Conservation (phyloP, 2,113 vertebrate genomes). For the Syngnathus typhle region DNA sequence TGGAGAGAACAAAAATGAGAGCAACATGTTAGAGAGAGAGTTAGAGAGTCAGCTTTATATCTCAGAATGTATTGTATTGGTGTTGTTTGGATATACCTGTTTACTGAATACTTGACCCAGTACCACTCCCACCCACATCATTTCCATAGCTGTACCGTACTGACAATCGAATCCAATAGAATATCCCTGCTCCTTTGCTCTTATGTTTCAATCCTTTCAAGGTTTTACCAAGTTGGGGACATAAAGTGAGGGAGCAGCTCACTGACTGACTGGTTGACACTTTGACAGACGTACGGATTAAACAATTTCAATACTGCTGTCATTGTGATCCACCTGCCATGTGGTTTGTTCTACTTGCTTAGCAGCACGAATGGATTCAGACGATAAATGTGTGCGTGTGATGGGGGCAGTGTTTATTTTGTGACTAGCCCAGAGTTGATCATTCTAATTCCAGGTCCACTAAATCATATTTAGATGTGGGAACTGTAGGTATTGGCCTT, state of each 20-base stretch:
- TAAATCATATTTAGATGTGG: not conserved
- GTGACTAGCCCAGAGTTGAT: not conserved
- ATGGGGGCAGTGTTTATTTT: not conserved
- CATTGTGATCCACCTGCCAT: not conserved
- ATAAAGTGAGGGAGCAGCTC: slow-evolving; percentile 19
- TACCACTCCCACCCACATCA: not conserved
- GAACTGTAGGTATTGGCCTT: not conserved
- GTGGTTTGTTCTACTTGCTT: slow-evolving; percentile 1
- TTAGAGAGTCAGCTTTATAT: no score
- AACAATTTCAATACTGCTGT: not conserved
- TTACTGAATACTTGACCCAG: slow-evolving; percentile 1
- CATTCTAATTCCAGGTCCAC: not conserved
- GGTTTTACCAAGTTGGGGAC: slow-evolving; percentile 15
- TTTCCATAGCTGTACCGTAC: not conserved
- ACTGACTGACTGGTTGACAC: slow-evolving; percentile 13
- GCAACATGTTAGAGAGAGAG: slow-evolving; percentile 29
- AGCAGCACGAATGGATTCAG: not conserved
- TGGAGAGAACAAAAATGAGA: slow-evolving; percentile 35
- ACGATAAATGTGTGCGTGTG: not conserved
- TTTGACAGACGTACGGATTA: slow-evolving; percentile 12
- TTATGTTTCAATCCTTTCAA: slow-evolving; percentile 5
- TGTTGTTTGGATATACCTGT: slow-evolving; percentile 23
- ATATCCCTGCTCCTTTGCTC: not conserved
- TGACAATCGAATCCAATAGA: not conserved
- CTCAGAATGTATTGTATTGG: slow-evolving; percentile 26